A percentile compares a stretch with the other conserved stretches of the same genome.
Evolutionary conservation across 2,797 vertebrate species (phyloP).

Genomic region (Enoplosus armatus): DNA sequence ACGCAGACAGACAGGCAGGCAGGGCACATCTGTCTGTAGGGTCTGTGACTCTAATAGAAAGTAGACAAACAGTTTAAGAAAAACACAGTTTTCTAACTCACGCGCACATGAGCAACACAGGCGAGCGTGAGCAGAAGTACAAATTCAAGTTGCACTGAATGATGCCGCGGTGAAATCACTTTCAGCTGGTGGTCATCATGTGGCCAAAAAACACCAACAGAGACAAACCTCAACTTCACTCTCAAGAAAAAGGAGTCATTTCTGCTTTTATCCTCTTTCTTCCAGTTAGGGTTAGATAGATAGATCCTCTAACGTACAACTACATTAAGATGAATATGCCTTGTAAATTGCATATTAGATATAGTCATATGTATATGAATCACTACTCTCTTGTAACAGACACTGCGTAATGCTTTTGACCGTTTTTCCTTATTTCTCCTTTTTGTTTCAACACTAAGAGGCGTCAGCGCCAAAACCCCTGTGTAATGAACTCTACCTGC

Average conservation of each 20-base stretch:
- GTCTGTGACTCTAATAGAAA: slow-evolving; percentile 44
- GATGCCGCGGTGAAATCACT: slow-evolving; percentile 1
- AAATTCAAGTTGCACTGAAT: background rate
- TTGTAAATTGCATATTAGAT: no score
- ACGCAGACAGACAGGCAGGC: slow-evolving; percentile 61
- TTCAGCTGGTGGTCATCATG: slow-evolving; percentile 3
- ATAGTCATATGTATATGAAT: no score
- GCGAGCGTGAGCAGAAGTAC: background rate
- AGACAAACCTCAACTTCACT: background rate
- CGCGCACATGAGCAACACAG: background rate
- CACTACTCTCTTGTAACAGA: no score
- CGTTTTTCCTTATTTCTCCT: background rate
- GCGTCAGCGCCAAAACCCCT: background rate
- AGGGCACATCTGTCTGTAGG: background rate
- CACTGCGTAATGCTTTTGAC: no score
- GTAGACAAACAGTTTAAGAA: slow-evolving; percentile 17
- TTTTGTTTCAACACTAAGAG: background rate
- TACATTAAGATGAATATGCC: background rate
- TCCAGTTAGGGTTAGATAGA: background rate
- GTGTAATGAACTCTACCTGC: no score
- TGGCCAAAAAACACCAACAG: background rate
- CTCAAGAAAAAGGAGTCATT: background rate
- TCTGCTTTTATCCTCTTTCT: background rate
- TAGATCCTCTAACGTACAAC: background rate
- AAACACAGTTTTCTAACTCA: background rate